A percentile compares a stretch with the other conserved stretches of the same genome.
Evolutionary conservation across 2,113 vertebrate species (phyloP).

Genomic region (Heliornis fulica): DNA sequence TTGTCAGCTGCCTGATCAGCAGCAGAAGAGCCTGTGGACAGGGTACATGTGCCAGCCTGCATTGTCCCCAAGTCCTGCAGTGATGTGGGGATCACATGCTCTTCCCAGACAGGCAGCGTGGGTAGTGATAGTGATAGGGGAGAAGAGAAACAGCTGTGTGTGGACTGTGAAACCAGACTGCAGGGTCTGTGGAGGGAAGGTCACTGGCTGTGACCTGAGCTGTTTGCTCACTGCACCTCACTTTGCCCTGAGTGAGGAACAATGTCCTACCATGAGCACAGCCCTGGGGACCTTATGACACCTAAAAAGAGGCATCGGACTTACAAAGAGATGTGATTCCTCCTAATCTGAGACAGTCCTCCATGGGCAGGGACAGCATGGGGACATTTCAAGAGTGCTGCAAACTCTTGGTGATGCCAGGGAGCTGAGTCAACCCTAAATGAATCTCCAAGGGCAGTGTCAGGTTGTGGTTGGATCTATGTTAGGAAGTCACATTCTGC

Average conservation of each 20-base stretch:
- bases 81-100: background rate
- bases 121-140: background rate
- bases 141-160: background rate
- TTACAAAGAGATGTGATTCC: background rate
- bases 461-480: background rate
- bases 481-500: background rate
- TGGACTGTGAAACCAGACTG: background rate
- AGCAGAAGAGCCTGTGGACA: background rate
- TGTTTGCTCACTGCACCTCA: background rate
- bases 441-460: background rate
- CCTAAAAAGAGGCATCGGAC: background rate
- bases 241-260: background rate
- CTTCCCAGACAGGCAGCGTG: background rate
- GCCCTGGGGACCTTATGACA: background rate
- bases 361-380: background rate
- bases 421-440: background rate
- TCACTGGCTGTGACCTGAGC: background rate
- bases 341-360: background rate
- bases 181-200: background rate
- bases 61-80: background rate
- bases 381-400: slow-evolving; percentile 24
- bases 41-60: background rate
- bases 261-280: background rate
- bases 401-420: background rate
- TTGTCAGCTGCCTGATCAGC: background rate